Percentiles rank a stretch among this genome's conserved stretches.
phyloP scores from a whole-genome alignment of 2,888 invertebrate genomes.

The Tipula confusa region DNA sequence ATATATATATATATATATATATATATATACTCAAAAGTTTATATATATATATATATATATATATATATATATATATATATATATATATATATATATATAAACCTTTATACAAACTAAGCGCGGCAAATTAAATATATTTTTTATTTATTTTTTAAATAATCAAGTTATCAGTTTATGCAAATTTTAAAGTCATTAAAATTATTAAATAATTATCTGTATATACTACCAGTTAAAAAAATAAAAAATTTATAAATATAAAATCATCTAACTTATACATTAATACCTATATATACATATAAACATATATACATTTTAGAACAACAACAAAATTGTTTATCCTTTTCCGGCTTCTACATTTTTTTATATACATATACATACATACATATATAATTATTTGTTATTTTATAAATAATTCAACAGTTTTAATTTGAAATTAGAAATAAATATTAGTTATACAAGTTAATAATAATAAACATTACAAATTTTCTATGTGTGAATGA shows the following conservation, averaged over 20 bases:
- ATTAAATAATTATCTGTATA: neutral
- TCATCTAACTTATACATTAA: neutral
- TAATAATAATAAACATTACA: neutral
- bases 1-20: neutral
- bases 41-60: neutral
- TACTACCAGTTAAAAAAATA: neutral
- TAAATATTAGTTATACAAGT: slow-evolving; percentile 25
- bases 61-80: neutral
- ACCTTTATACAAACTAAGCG: neutral
- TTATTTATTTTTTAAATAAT: neutral
- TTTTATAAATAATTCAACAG: slow-evolving; percentile 25
- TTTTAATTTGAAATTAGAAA: neutral
- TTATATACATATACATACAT: too few relatives aligned
- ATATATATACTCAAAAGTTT: too few relatives aligned
- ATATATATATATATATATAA: neutral
- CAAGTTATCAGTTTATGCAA: slow-evolving; percentile 6
- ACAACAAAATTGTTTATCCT: neutral
- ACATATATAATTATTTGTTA: neutral
- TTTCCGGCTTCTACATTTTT: slow-evolving; percentile 9
- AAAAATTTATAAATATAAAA: neutral
- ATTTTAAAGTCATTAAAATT: slow-evolving; percentile 12
- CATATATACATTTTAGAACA: neutral
- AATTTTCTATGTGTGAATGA: neutral
- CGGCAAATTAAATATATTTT: neutral
- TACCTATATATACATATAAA: neutral